These are phyloP conservation scores for Neolamprologus longior DNA, from an alignment of 2,113 vertebrate genomes.

Conservation along the genomic window DNA sequence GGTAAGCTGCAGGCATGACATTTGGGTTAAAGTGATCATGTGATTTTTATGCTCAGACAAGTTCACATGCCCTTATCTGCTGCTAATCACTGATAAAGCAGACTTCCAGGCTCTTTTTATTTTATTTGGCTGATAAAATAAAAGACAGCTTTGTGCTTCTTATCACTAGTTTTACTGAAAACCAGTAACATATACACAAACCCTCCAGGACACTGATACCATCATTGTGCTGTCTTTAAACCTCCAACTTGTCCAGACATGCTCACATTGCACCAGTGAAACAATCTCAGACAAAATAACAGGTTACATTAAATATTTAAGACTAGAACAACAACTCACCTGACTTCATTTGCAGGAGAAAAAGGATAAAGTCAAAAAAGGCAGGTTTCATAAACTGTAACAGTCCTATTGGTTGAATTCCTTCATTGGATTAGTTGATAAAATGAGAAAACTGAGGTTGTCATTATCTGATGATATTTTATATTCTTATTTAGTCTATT, in stretches of 20 bases:
- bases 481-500: not conserved
- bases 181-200: not conserved
- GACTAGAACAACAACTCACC: not conserved
- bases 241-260: not conserved
- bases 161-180: not conserved
- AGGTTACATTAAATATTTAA: not conserved
- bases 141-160: not conserved
- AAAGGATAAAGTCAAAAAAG: not conserved
- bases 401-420: not conserved
- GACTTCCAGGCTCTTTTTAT: not conserved
- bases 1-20: not conserved
- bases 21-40: not conserved
- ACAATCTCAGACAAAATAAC: not conserved
- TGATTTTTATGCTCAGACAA: not conserved
- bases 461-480: rapidly evolving
- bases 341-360: not conserved
- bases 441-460: not conserved
- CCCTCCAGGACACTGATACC: not conserved
- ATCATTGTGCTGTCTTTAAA: not conserved
- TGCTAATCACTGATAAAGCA: not conserved
- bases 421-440: not conserved
- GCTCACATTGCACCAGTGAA: not conserved
- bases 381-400: not conserved
- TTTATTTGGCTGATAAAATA: not conserved
- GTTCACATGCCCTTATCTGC: not conserved